Evolutionary conservation across 2,888 invertebrate genomes (phyloP).

Genomic region (Ennomos quercinarius): DNA sequence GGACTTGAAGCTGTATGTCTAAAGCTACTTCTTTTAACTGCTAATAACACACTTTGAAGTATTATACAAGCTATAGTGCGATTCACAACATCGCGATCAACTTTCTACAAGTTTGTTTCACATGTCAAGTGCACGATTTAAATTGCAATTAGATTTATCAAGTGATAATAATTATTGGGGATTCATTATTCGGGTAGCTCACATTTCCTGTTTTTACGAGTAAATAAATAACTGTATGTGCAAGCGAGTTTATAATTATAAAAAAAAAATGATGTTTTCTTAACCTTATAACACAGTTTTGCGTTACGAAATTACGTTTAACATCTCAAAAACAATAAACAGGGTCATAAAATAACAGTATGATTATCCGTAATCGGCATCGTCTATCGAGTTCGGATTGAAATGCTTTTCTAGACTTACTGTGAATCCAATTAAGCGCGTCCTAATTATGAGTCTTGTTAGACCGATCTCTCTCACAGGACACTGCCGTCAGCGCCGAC

Average conservation of each 20-base stretch:
- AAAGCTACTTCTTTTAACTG: conserved; percentile 2
- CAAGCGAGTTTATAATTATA: no score
- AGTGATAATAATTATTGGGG: conserved; percentile 22
- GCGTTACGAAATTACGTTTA: no score
- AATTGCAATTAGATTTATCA: conserved; percentile 16
- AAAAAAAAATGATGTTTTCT: no score
- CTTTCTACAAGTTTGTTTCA: conserved; percentile 38
- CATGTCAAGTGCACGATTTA: conserved; percentile 28
- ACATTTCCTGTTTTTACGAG: no score
- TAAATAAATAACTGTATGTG: no score
- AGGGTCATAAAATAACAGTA: no score
- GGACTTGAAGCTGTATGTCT: no score
- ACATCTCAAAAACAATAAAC: no score
- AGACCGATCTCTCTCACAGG: conserved; percentile 17
- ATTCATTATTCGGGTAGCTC: not conserved
- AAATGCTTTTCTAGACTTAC: conserved; percentile 13
- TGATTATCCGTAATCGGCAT: no score
- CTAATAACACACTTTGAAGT: conserved; percentile 7
- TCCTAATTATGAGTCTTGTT: conserved; percentile 34
- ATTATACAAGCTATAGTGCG: conserved; percentile 25
- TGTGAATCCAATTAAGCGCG: conserved; percentile 22
- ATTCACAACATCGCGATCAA: conserved; percentile 29
- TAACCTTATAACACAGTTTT: no score
- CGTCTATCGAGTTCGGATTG: not conserved
- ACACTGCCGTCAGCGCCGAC: conserved; percentile 24